A percentile compares a stretch with the other conserved stretches of the same genome.
Evolutionary conservation across 2,113 vertebrate genomes (phyloP).

Genomic region (Gnathonemus longibarbis): DNA sequence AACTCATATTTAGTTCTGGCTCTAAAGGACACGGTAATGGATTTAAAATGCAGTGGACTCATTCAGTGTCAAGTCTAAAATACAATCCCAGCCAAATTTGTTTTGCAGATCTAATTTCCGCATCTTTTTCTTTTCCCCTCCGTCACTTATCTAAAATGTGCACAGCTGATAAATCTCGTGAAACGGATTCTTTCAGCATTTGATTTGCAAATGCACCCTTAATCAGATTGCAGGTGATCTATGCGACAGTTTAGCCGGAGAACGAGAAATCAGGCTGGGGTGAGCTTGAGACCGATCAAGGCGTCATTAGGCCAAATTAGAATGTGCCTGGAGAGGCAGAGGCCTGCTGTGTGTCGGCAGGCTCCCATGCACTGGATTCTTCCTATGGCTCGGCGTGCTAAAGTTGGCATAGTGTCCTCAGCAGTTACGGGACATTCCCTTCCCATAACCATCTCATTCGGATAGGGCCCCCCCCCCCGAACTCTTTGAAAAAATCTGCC

Average conservation of each 20-base stretch:
- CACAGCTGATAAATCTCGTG: constrained; percentile 4
- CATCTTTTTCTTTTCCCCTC: background rate
- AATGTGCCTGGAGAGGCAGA: background rate
- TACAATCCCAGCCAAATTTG: constrained; percentile 37
- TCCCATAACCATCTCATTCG: background rate
- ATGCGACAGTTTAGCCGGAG: background rate
- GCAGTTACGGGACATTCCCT: background rate
- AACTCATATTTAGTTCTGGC: constrained; percentile 58
- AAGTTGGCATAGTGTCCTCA: background rate
- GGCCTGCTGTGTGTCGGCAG: background rate
- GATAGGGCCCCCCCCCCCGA: background rate
- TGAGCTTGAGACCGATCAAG: background rate
- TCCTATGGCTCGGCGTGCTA: background rate
- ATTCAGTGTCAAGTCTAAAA: constrained; percentile 49
- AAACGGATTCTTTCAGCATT: constrained; percentile 7
- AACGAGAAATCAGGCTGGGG: background rate
- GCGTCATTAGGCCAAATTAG: background rate
- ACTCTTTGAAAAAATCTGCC: background rate
- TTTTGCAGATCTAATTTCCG: constrained; percentile 13
- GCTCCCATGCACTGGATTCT: background rate
- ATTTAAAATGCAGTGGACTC: constrained; percentile 56
- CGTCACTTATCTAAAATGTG: background rate
- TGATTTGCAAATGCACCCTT: constrained; percentile 13
- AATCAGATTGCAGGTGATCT: constrained; percentile 7
- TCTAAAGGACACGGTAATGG: constrained; percentile 56